These are phyloP conservation scores for Diorhabda carinulata DNA, from an alignment of 1,140 invertebrate species.

Conservation along the genomic window DNA sequence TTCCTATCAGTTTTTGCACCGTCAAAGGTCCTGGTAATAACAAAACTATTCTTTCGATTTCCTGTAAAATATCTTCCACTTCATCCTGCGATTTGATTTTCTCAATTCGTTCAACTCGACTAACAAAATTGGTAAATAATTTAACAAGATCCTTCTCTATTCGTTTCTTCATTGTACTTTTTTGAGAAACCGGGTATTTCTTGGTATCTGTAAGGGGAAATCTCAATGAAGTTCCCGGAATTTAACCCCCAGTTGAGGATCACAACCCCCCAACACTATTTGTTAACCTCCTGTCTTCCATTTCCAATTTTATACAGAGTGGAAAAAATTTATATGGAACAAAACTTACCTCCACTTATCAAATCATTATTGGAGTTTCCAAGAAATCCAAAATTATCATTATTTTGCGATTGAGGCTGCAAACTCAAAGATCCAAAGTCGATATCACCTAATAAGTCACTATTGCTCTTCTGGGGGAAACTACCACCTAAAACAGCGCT, in stretches of 20 bases:
- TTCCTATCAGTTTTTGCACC: conserved; percentile 55
- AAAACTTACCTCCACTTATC: conserved; percentile 29
- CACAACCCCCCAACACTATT: conserved; percentile 12
- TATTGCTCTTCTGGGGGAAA: conserved; percentile 39
- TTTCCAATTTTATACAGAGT: neutral
- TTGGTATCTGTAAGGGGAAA: conserved; percentile 45
- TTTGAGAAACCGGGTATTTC: neutral
- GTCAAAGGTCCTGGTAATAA: conserved; percentile 61
- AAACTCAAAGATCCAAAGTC: conserved; percentile 46
- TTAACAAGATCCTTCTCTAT: conserved; percentile 25
- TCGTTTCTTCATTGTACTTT: conserved; percentile 18
- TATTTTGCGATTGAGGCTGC: conserved; percentile 28
- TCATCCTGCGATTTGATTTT: conserved; percentile 49
- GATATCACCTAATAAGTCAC: conserved; percentile 58
- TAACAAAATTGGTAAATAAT: conserved; percentile 18
- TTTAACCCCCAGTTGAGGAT: neutral
- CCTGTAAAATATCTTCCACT: conserved; percentile 40
- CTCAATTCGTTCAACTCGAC: conserved; percentile 43
- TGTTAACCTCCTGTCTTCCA: neutral
- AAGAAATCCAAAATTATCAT: conserved; percentile 31
- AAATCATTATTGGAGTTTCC: conserved; percentile 22
- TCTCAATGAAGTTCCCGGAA: conserved; percentile 44
- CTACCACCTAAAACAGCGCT: neutral
- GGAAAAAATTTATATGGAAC: neutral
- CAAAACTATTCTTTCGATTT: conserved; percentile 31